Conservation (phyloP, 2,888 invertebrate genomes). For the Bombyx huttoni region DNA sequence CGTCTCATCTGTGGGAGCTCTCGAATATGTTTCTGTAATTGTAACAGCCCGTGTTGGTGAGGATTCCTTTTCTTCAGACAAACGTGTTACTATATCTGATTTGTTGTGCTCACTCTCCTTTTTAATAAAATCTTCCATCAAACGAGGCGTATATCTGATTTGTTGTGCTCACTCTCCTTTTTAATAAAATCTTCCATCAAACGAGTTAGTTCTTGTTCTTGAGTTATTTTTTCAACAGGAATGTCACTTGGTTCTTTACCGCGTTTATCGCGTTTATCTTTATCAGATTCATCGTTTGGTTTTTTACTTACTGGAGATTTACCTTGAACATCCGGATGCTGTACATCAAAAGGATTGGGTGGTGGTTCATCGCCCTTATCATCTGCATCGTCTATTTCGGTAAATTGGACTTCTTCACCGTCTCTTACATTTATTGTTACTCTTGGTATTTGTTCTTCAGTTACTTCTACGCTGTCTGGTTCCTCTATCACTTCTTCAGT, state of each 20-base stretch:
- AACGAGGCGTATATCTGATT: conserved; percentile 13
- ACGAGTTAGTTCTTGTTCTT: conserved; percentile 20
- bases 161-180: conserved; percentile 26
- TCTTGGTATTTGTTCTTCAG: conserved; percentile 79
- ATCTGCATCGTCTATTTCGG: conserved; percentile 33
- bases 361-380: conserved; percentile 24
- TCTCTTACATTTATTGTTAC: conserved; percentile 78
- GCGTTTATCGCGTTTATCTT: conserved; percentile 8
- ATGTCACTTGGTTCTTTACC: conserved; percentile 7
- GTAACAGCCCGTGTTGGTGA: conserved; percentile 10
- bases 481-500: conserved; percentile 89
- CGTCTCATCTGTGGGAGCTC: conserved; percentile 13
- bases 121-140: conserved; percentile 35
- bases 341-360: conserved; percentile 17
- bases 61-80: conserved; percentile 6
- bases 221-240: conserved; percentile 10
- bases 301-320: conserved; percentile 10
- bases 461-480: conserved; percentile 82
- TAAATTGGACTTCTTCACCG: conserved; percentile 60
- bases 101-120: conserved; percentile 25
- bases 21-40: conserved; percentile 20
- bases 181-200: conserved; percentile 35
- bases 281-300: conserved; percentile 9
- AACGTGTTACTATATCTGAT: conserved; percentile 8
- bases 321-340: conserved; percentile 8